phyloP scores from a whole-genome alignment of 2,113 vertebrate species.

The Phaethon lepturus region DNA sequence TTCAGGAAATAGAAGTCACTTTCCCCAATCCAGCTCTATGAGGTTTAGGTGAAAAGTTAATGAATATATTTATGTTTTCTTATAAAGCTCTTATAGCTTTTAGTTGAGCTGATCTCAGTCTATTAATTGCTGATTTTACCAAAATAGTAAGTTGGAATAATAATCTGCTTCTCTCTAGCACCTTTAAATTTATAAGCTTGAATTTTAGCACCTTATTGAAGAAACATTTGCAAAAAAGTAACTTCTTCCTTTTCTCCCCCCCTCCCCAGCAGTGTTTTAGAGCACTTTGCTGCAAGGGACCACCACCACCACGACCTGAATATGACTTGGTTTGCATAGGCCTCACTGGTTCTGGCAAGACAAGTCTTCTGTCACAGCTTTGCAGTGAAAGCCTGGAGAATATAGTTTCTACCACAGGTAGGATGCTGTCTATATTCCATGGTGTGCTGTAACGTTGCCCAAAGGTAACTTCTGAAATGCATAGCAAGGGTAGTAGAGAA shows the following conservation, averaged over 20 bases:
- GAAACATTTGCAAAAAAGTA: neutral
- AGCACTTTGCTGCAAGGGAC: slow-evolving; percentile 97
- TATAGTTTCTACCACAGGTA: slow-evolving; percentile 94
- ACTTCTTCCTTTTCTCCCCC: neutral
- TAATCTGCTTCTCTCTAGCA: neutral
- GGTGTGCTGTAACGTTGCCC: neutral
- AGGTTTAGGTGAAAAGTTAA: neutral
- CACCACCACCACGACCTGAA: slow-evolving; percentile 91
- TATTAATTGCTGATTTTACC: neutral
- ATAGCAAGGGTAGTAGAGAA: neutral
- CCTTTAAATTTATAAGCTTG: neutral
- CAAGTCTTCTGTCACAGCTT: slow-evolving; percentile 91
- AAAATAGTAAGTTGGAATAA: neutral
- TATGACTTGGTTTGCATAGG: slow-evolving; percentile 99
- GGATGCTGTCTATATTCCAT: neutral
- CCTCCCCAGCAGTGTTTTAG: slow-evolving; percentile 89
- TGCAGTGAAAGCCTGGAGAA: slow-evolving; percentile 89
- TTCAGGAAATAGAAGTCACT: neutral
- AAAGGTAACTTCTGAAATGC: neutral
- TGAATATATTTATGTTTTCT: neutral
- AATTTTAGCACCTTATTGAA: neutral
- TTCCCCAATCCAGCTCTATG: neutral
- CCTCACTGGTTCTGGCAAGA: slow-evolving; percentile 94
- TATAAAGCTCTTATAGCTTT: neutral
- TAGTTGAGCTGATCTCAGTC: neutral